Base-by-base conservation (phyloP, 2,113 vertebrate genomes). In the Bujurquina vittata region DNA sequence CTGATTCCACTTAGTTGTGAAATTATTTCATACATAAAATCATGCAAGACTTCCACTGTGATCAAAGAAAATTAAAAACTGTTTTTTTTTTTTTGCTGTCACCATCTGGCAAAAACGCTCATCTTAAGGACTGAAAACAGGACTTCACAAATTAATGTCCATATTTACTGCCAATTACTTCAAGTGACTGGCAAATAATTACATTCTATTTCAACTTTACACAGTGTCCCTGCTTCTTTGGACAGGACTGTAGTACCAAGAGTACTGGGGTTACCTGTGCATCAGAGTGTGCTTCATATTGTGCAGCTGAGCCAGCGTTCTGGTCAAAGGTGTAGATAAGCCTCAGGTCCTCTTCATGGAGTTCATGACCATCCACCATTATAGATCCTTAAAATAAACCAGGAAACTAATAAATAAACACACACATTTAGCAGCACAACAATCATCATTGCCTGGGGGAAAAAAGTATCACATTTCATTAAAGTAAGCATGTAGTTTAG, bases 241-340 rank as follows among this genome's bases (percentile, higher is more conserved):
- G 26, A 31, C 46, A 52, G 26, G 43, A 26, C 20, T 52, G 43
- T 72, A 52, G 20, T 52, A 52, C 65, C 10, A 54, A 74, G 29
- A 58, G 26, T 26, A 31, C 18, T 15, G 23, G 14, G 20, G 31
- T 77, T 95, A 99, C 98, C 97, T 99, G 98, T 56, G 96, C 91
- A 78, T 99, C 98, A 0, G 98, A 98, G 92, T 99, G 98, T 0
- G 98, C 97, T 93, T 99, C 98, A 10, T 96, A 99, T 49, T 98
- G 97, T 0, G 94, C 49, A 31, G 95, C 94, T 3, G 90, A 94
- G 80, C 91, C 96, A 17, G 95, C 83, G 29, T 87, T 91, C 94
- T 98, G 97, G 79, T 98, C 95, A 62, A 98, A 98, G 33, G 95
- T 95, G 85, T 99, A 97, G 95, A 99, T 96, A 84, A 99, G 95